Percentiles rank a stretch among this genome's conserved stretches.
Conservation (phyloP, 2,888 invertebrate species). For the Aelia acuminata region DNA sequence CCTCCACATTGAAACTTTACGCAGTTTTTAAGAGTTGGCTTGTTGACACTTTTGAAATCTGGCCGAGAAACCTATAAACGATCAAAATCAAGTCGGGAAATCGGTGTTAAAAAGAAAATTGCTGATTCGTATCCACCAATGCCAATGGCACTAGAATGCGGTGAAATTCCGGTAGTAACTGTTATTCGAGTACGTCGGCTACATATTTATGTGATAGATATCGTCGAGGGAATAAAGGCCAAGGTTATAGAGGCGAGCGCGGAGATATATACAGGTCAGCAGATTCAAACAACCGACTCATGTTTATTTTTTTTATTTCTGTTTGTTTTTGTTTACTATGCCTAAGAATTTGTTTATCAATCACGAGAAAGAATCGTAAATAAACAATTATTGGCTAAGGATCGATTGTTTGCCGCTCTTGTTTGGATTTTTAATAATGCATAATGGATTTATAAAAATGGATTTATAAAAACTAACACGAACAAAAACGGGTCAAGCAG, state of each 20-base stretch:
- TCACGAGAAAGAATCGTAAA: not conserved
- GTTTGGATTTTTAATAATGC: no score
- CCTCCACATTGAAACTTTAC: no score
- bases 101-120: no score
- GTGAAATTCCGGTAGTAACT: not conserved
- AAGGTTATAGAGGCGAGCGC: not conserved
- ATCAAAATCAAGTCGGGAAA: no score
- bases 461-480: no score
- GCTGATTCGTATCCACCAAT: not conserved
- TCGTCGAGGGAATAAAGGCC: not conserved
- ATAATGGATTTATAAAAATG: no score
- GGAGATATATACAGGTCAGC: not conserved
- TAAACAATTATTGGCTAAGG: not conserved
- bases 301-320: not conserved
- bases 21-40: no score
- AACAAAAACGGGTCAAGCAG: no score
- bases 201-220: not conserved
- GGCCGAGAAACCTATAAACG: no score
- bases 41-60: no score
- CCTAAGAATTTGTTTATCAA: not conserved
- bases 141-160: not conserved
- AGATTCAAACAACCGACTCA: not conserved
- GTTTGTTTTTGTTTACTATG: not conserved
- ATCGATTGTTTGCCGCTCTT: not conserved
- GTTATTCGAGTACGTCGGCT: not conserved